These are phyloP conservation scores for Falco punctatus DNA, from an alignment of 2,113 vertebrate genomes.

Conservation along the genomic window DNA sequence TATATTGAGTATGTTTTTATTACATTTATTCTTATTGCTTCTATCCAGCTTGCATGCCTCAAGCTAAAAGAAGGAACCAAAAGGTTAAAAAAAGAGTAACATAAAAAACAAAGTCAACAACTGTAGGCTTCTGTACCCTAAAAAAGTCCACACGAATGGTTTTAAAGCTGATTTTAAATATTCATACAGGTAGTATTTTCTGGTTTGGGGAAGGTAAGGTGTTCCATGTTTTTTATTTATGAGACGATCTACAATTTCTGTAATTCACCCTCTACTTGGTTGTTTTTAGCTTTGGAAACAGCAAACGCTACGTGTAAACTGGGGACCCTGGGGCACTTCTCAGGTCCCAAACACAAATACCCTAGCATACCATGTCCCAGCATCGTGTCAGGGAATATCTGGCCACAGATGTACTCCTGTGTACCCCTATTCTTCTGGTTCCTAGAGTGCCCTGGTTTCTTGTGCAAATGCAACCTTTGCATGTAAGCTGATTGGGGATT, in stretches of 20 bases:
- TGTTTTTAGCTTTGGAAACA: background rate
- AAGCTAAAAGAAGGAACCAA: background rate
- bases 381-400: background rate
- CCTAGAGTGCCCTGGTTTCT: background rate
- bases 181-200: background rate
- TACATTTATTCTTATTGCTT: background rate
- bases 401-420: background rate
- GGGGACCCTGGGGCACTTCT: background rate
- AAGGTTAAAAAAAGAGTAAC: background rate
- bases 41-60: constrained; percentile 27
- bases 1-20: constrained; percentile 16
- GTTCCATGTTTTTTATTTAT: background rate
- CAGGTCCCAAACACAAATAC: no score
- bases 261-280: background rate
- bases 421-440: background rate
- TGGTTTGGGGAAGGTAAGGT: background rate
- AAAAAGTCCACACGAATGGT: background rate
- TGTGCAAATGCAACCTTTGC: background rate
- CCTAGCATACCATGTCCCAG: background rate
- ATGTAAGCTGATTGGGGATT: background rate
- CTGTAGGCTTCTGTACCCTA: background rate
- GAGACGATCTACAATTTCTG: background rate
- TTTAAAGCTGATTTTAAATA: background rate
- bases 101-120: background rate
- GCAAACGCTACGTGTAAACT: background rate